Base-by-base conservation (phyloP, 2,113 vertebrate species). In the Osmerus mordax region DNA sequence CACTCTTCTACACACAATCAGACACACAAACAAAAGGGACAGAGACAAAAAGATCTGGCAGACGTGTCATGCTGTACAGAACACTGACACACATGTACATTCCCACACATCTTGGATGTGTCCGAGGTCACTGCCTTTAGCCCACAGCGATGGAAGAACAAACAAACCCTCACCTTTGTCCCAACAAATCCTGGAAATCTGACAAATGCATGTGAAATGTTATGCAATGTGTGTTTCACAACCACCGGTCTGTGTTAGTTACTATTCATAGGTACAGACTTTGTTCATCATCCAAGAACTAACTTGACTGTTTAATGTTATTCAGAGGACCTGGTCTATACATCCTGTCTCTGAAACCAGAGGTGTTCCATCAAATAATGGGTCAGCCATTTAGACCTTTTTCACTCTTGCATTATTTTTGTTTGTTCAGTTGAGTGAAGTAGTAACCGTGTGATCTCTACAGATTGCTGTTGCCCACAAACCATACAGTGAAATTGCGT, bases 211-310 rank as follows among this genome's bases (percentile, higher is more conserved):
- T 81, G 80, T 84, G 79, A 84, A 83, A 81, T 70, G 81, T 89
- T 87, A 83, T 79, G 78, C 73, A 87, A 87, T 77, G 77, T 79
- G 82, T 62, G 51, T 89, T 89, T 86, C 86, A 80, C 80, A 89
- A 88, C 71, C 76, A 66, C 72, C 64, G 64, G 77, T 61, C 68
- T 71, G 73, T 65, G 74, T 74, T 75, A 69, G 75, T 86, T 80
- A 74, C 78, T 87, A 84, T 79, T 78, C 83, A 81, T 75, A 83
- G 83, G 88, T 29, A 74, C 75, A 52, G 60, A 67, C 72, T 56
- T 56, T 56, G 41, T 41, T 41, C 36, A 41, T 41, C 36, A 8
- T 41, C 36, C 36, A 41, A 41, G 36, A 41, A 41, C 36, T 4
- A 41, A 41, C 36, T 41, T 41, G 36, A 41, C 13, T 61, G 11